Base-by-base conservation (phyloP, 2,113 vertebrate genomes). In the Nymphicus hollandicus region DNA sequence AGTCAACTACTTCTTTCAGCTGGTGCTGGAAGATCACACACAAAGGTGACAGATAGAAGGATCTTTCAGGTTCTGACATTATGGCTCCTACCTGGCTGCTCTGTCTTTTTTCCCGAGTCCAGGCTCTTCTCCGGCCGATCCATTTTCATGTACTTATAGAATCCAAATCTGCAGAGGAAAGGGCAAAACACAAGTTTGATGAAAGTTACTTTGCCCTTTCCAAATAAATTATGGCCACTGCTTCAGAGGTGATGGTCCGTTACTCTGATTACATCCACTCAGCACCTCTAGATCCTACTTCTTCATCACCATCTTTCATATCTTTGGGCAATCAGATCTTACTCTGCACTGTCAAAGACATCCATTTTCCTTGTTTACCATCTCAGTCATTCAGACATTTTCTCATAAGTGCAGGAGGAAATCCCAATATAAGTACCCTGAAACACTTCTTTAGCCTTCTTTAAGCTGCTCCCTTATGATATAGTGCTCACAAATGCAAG, bases 81-180 rank as follows among this genome's bases (percentile, higher is more conserved):
- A 80, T 41, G 31, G 35, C 24, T 66, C 81, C 68, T 96, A 98
- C 98, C 97, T 97, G 96, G 96, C 13, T 92, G 89, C 56, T 98
- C 92, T 8, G 56, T 91, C 16, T 70, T 92, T 50, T 97, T 93
- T 86, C 81, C 93, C 56, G 90, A 94, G 66, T 95, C 58, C 52
- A 77, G 63, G 52, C 29, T 96, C 77, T 94, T 95, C 80, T 97
- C 96, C 35, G 94, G 90, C 13, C 15, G 69, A 85, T 98, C 98
- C 78, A 98, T 95, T 95, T 97, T 97, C 98, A 98, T 98, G 58
- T 98, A 98, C 71, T 97, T 98, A 90, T 96, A 98, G 84, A 98
- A 98, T 78, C 97, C 97, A 93, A 97, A 97, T 89, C 98, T 98
- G 89, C 31, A 89, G 53, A 84, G 64, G 44, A n/a, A 89, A 92